Percentiles rank a stretch among this genome's conserved stretches.
Evolutionary conservation across 2,888 invertebrate genomes (phyloP).

Genomic region (Drosophila affinis): DNA sequence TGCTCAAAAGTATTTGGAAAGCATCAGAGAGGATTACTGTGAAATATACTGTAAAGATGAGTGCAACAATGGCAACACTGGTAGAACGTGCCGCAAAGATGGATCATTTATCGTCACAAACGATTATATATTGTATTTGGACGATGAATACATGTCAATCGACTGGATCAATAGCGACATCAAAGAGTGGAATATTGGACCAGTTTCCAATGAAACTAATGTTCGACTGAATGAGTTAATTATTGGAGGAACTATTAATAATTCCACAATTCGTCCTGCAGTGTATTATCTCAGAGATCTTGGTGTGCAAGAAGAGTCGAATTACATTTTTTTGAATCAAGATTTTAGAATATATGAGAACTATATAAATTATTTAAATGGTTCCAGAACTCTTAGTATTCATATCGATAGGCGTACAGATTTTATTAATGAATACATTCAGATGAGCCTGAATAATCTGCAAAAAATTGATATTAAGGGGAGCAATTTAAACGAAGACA

Average conservation of each 20-base stretch:
- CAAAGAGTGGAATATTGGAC: background rate
- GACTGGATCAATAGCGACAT: background rate
- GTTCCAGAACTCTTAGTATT: fast-evolving
- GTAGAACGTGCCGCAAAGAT: background rate
- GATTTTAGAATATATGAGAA: fast-evolving
- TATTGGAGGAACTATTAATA: fast-evolving
- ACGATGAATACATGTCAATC: background rate
- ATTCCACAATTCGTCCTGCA: background rate
- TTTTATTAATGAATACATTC: background rate
- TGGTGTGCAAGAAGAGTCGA: background rate
- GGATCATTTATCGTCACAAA: background rate
- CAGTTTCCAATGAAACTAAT: background rate
- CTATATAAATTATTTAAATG: background rate
- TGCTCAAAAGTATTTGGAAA: background rate
- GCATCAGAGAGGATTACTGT: background rate
- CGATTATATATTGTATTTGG: fast-evolving
- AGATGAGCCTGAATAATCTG: background rate
- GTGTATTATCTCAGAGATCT: background rate
- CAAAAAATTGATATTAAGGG: fast-evolving
- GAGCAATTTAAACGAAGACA: fast-evolving
- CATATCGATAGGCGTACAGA: too few species aligned
- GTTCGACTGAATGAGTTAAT: fast-evolving
- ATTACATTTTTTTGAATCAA: fast-evolving
- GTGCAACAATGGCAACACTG: background rate
- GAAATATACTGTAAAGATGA: background rate